Evolutionary conservation across 2,113 vertebrate species (phyloP), one percentile per base, ranked within the genome.

Genomic region (Aspiorhynchus laticeps): DNA sequence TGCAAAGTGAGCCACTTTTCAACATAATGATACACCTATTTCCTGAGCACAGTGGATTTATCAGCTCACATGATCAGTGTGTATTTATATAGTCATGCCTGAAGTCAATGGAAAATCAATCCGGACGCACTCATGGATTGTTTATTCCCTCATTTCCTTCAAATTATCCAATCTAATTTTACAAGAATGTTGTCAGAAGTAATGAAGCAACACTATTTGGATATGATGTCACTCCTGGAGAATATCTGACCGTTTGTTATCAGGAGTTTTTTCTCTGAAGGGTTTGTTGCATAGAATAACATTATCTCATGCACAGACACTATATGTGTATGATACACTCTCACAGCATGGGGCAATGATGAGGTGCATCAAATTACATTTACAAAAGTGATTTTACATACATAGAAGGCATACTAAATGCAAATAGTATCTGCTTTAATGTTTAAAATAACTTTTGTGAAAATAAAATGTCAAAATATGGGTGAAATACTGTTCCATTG

Each of bases 251-350:
- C 78, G 14, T 51, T 81, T 82, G 83, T 80, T 85, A 82, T 86
- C 65, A 7, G 83, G 74, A 10, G 21, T 67, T 51, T 80, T 46
- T 86, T 63, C 33, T 48, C 61, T 63, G 12, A 89, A 89, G 80
- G 83, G 89, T 73, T 88, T 61, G 71, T 90, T 89, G 80, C 51
- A 85, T 24, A 59, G 36, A 80, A 85, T 71, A 87, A 86, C 80
- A 75, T 59, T 81, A 74, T 79, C 85, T 77, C 80, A 77, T 17
- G 74, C 84, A 75, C 89, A 74, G 69, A 19, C 8, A 19, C 8
- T 24, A 59, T 24, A 7, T 78, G 14, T 65, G 36, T 80, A n/a
- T 65, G 71, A 71, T 21, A 38, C 8, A 38, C 33, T 24, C 69
- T 71, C 33, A 73, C 33, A 4, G 33, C 69, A 73, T 38, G 67